phyloP scores from a whole-genome alignment of 2,888 invertebrate species.

The Nymphalis urticae region DNA sequence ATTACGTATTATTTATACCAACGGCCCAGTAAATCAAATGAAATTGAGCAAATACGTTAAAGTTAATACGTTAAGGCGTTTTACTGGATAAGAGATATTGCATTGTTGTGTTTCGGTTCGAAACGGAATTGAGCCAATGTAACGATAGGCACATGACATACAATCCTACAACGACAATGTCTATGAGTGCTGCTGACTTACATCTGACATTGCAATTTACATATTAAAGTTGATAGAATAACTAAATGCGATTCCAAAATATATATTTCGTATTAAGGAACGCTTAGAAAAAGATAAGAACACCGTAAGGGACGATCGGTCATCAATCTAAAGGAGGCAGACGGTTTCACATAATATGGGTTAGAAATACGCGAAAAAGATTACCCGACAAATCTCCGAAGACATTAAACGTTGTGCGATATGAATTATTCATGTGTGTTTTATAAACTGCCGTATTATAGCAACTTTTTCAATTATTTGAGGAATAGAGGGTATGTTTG shows the following conservation, averaged over 20 bases:
- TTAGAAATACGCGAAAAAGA: slow-evolving; percentile 33
- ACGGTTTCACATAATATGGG: slow-evolving; percentile 19
- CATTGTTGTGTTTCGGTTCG: no score
- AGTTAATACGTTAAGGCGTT: no score
- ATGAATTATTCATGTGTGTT: slow-evolving; percentile 33
- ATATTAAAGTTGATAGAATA: not conserved
- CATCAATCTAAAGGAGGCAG: slow-evolving; percentile 32
- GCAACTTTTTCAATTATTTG: slow-evolving; percentile 26
- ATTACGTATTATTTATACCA: no score
- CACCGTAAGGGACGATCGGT: slow-evolving; percentile 20
- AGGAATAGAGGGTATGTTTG: not conserved
- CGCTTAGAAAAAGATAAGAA: slow-evolving; percentile 16
- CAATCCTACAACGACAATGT: no score
- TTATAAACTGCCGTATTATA: slow-evolving; percentile 22
- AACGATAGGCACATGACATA: no score
- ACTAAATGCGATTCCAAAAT: not conserved
- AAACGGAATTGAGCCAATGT: no score
- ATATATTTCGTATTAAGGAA: slow-evolving; percentile 12
- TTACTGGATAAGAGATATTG: no score
- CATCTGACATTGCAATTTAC: no score
- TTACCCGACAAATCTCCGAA: slow-evolving; percentile 35
- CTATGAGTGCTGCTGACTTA: no score
- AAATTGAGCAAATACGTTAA: no score
- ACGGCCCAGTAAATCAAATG: no score
- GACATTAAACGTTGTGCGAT: slow-evolving; percentile 32